phyloP scores from a whole-genome alignment of 2,888 invertebrate species.

The Agelastica alni region DNA sequence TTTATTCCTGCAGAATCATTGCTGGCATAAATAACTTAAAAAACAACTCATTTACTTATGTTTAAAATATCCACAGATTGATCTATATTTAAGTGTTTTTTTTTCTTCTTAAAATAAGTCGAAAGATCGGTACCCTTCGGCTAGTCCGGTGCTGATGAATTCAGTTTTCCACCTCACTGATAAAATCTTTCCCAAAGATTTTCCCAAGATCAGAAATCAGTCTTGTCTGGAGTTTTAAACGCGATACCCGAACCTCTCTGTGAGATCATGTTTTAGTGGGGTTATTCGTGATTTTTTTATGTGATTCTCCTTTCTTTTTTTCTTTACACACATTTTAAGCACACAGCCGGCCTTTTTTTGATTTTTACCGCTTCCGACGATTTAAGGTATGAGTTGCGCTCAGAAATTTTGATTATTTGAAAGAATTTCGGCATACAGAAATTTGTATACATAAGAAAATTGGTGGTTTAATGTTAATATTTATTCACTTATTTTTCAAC shows the following conservation, averaged over 20 bases:
- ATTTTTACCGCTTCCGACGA: conserved; percentile 8
- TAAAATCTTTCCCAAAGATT: conserved; percentile 41
- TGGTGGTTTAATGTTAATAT: background rate
- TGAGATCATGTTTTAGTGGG: conserved; percentile 26
- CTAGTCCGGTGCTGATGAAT: conserved; percentile 29
- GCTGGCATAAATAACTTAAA: conserved; percentile 6
- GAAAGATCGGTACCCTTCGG: background rate
- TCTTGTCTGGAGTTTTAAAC: conserved; percentile 38
- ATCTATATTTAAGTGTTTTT: conserved; percentile 8
- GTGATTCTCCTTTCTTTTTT: conserved; percentile 28
- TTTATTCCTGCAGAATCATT: conserved; percentile 6
- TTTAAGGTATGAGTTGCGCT: conserved; percentile 14
- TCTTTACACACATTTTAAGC: conserved; percentile 24
- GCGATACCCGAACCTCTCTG: conserved; percentile 26
- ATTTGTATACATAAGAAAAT: background rate
- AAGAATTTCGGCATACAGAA: conserved; percentile 7
- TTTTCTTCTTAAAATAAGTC: conserved; percentile 7
- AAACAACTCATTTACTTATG: background rate
- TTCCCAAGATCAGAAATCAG: conserved; percentile 39
- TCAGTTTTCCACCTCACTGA: conserved; percentile 40
- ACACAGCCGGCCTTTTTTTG: conserved; percentile 14
- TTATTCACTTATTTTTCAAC: no score
- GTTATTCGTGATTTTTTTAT: conserved; percentile 27
- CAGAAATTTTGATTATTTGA: conserved; percentile 5
- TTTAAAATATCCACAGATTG: conserved; percentile 2